Percentiles rank a stretch among this genome's conserved stretches.
Conservation (phyloP, 2,888 invertebrate genomes). For the Tanytarsus gracilentus region DNA sequence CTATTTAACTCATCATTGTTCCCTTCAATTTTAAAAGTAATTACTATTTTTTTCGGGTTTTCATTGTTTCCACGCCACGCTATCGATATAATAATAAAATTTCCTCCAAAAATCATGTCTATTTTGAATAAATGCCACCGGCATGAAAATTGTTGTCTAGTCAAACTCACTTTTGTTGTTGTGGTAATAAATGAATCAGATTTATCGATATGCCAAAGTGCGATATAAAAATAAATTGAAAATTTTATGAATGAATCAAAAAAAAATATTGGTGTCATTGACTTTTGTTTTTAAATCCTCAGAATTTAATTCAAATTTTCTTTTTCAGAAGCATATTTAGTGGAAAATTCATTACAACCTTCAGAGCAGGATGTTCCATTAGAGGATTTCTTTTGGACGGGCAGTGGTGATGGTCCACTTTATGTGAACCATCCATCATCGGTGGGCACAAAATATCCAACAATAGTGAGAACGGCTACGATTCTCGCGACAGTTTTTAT, state of each 20-base stretch:
- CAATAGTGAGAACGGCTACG: slow-evolving; percentile 58
- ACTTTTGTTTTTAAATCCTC: background rate
- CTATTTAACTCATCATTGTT: too few relatives aligned
- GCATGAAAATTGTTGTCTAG: too few relatives aligned
- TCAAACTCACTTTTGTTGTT: background rate
- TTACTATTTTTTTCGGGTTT: too few relatives aligned
- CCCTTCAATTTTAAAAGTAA: too few relatives aligned
- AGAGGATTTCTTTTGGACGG: slow-evolving; percentile 86
- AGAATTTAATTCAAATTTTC: too few relatives aligned
- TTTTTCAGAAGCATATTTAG: slow-evolving; percentile 24
- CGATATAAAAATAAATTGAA: slow-evolving; percentile 2
- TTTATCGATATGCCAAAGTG: slow-evolving; percentile 6
- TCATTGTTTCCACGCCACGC: too few relatives aligned
- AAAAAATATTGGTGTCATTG: slow-evolving; percentile 11
- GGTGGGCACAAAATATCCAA: slow-evolving; percentile 38
- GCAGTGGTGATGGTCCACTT: slow-evolving; percentile 70
- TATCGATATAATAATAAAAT: too few relatives aligned
- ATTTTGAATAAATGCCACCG: too few relatives aligned
- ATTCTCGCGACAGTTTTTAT: slow-evolving; percentile 62
- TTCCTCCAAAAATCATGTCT: too few relatives aligned
- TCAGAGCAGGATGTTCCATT: slow-evolving; percentile 43
- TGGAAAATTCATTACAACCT: slow-evolving; percentile 27
- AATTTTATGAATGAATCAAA: slow-evolving; percentile 7
- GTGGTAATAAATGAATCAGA: background rate
- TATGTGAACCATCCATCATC: slow-evolving; percentile 40